phyloP scores from a whole-genome alignment of 2,113 vertebrate species.

The Girardinichthys multiradiatus region DNA sequence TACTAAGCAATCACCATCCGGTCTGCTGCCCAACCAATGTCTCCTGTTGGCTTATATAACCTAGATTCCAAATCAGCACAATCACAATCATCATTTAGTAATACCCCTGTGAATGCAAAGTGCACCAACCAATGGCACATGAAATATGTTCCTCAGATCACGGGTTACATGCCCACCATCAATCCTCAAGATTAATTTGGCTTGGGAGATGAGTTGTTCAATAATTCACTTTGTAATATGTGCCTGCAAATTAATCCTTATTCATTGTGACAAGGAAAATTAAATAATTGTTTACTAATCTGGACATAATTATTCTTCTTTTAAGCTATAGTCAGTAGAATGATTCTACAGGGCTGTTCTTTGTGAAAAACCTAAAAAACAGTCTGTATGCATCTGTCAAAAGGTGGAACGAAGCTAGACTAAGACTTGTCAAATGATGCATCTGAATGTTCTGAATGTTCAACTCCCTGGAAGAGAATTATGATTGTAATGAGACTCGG shows the following conservation, averaged over 20 bases:
- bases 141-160: slow-evolving; percentile 61
- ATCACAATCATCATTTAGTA: slow-evolving; percentile 58
- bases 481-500: slow-evolving; percentile 41
- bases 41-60: slow-evolving; percentile 55
- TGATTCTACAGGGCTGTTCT: slow-evolving; percentile 20
- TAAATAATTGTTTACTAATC: slow-evolving; percentile 80
- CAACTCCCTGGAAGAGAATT: slow-evolving; percentile 46
- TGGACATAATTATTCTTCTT: slow-evolving; percentile 76
- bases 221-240: slow-evolving; percentile 81
- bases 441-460: slow-evolving; percentile 52
- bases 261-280: slow-evolving; percentile 75
- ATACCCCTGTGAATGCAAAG: slow-evolving; percentile 40
- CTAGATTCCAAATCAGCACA: slow-evolving; percentile 50
- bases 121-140: slow-evolving; percentile 49
- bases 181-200: slow-evolving; percentile 76
- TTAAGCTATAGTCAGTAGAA: slow-evolving; percentile 44
- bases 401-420: slow-evolving; percentile 61
- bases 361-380: slow-evolving; percentile 44
- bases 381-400: slow-evolving; percentile 53
- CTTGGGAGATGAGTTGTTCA: slow-evolving; percentile 74
- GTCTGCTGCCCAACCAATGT: slow-evolving; percentile 31
- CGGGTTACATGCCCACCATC: slow-evolving; percentile 73
- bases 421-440: slow-evolving; percentile 61
- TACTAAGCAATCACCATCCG: slow-evolving; percentile 44
- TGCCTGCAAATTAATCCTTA: slow-evolving; percentile 77